Evolutionary conservation across 2,113 vertebrate genomes (phyloP).

Genomic region (Sylvilagus bachmani): DNA sequence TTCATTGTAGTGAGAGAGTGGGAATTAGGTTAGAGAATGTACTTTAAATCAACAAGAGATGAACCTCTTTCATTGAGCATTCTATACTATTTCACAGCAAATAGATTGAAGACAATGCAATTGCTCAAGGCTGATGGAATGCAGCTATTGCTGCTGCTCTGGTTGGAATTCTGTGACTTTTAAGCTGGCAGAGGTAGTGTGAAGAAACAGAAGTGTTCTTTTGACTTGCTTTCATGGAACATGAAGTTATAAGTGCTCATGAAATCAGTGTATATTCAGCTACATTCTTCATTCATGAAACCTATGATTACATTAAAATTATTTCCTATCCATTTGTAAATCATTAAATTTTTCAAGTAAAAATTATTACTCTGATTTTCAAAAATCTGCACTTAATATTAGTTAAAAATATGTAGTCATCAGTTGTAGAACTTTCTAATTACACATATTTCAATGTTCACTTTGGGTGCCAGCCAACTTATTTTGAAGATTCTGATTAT

Average conservation of each 20-base stretch:
- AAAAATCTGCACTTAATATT: slow-evolving; percentile 18
- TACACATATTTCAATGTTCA: slow-evolving; percentile 40
- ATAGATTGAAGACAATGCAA: background rate
- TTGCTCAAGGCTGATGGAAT: slow-evolving; percentile 22
- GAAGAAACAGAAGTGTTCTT: background rate
- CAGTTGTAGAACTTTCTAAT: background rate
- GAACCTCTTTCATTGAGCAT: background rate
- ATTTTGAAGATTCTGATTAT: slow-evolving; percentile 60
- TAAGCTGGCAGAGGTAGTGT: background rate
- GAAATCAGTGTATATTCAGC: background rate
- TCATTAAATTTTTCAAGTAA: background rate
- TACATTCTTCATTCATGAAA: background rate
- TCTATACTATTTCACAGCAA: background rate
- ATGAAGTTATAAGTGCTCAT: background rate
- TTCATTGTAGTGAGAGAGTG: background rate
- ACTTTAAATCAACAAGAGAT: background rate
- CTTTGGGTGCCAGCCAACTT: background rate
- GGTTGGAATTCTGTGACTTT: background rate
- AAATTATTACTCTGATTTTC: slow-evolving; percentile 45
- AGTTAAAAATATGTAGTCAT: background rate
- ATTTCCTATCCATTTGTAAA: background rate
- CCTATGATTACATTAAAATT: background rate
- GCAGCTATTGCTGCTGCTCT: background rate
- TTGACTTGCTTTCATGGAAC: background rate
- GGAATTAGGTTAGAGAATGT: background rate